phyloP scores from a whole-genome alignment of 2,797 vertebrate genomes.

The Siniperca obscura region DNA sequence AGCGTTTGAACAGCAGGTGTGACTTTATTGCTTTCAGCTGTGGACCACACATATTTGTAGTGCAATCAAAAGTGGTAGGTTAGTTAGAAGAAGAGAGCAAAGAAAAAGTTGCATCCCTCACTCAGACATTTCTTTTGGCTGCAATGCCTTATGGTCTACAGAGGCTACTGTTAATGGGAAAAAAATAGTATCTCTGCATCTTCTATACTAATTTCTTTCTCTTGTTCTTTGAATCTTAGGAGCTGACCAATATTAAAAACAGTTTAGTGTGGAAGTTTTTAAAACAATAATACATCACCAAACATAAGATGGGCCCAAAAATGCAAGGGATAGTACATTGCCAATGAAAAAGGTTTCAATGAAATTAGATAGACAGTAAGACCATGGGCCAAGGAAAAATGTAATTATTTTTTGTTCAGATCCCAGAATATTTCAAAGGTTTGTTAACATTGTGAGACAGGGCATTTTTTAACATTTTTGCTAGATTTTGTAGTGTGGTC shows the following conservation, averaged over 20 bases:
- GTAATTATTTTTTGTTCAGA: neutral
- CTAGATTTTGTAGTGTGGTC: neutral
- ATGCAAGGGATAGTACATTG: neutral
- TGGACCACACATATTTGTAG: neutral
- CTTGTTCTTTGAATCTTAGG: neutral
- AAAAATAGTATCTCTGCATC: neutral
- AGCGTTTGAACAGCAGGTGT: neutral
- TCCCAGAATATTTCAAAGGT: neutral
- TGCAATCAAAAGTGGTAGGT: neutral
- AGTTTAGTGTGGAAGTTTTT: neutral
- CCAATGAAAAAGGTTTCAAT: neutral
- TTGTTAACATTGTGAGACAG: neutral
- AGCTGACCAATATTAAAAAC: neutral
- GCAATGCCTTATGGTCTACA: neutral
- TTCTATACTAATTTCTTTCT: neutral
- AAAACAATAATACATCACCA: neutral
- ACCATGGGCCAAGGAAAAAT: neutral
- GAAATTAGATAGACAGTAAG: neutral
- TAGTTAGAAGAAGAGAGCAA: neutral
- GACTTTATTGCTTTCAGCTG: constrained; percentile 7
- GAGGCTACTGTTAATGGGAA: neutral
- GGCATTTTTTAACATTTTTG: neutral
- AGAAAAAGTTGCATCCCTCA: neutral
- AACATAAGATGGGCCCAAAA: neutral
- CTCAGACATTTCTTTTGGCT: neutral